Evolutionary conservation across 2,797 vertebrate species (phyloP).

Genomic region (Crocidura indochinensis): DNA sequence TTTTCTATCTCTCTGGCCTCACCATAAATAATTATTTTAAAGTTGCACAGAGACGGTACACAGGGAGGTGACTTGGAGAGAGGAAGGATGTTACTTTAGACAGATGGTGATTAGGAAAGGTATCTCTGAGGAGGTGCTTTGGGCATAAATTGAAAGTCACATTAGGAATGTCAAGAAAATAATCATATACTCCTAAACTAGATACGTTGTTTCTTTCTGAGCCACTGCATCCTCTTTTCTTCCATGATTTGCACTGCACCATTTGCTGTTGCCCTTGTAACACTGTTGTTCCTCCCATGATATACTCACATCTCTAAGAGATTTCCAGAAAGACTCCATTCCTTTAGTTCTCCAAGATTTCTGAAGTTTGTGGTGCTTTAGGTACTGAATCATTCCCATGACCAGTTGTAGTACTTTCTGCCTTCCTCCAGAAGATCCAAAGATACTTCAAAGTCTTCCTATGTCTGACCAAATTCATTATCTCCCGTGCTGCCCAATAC

Average conservation of each 20-base stretch:
- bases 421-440: neutral
- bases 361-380: neutral
- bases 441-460: neutral
- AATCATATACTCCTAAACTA: neutral
- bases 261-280: neutral
- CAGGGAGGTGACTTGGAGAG: neutral
- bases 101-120: neutral
- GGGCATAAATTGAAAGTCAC: neutral
- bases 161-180: constrained; percentile 21
- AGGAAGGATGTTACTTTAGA: neutral
- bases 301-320: neutral
- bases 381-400: neutral
- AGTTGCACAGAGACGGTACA: neutral
- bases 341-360: neutral
- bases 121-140: neutral
- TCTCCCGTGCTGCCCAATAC: neutral
- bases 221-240: neutral
- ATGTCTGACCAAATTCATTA: neutral
- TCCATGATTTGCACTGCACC: neutral
- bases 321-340: neutral
- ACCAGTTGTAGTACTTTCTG: neutral
- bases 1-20: no score
- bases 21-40: no score
- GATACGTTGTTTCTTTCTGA: neutral
- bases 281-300: no score